These are phyloP conservation scores for Melanotaenia boesemani DNA, from an alignment of 2,797 vertebrate genomes.

Conservation along the genomic window DNA sequence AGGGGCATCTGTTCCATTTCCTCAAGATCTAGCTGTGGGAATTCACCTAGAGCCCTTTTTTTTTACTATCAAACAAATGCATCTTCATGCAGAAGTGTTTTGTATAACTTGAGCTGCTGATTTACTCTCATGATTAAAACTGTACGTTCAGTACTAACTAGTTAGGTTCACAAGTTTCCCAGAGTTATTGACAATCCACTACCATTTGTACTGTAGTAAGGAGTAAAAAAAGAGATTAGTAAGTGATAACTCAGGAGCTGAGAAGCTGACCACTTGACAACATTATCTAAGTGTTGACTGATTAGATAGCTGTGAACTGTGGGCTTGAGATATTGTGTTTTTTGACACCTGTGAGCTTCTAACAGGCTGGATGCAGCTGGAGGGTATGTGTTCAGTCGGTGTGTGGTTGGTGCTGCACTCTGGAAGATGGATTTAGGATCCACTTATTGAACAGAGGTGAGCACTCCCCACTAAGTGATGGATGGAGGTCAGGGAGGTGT, in stretches of 20 bases:
- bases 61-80: not conserved
- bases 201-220: conserved; percentile 9
- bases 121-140: not conserved
- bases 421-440: conserved; percentile 74
- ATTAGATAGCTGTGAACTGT: conserved; percentile 45
- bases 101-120: not conserved
- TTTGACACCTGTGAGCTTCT: conserved; percentile 68
- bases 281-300: conserved; percentile 64
- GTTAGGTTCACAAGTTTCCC: conserved; percentile 17
- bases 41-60: not conserved
- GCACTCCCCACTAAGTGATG: conserved; percentile 78
- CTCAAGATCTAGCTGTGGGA: conserved; percentile 8
- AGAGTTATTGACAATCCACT: conserved; percentile 11
- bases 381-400: conserved; percentile 26
- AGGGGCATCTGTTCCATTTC: conserved; percentile 25
- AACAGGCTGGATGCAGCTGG: conserved; percentile 43
- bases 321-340: conserved; percentile 51
- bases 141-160: not conserved
- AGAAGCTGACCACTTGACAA: conserved; percentile 51
- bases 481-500: conserved; percentile 80
- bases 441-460: conserved; percentile 52
- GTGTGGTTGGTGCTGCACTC: conserved; percentile 35
- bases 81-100: not conserved
- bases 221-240: conserved; percentile 45
- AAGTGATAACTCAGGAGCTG: conserved; percentile 42